phyloP scores from a whole-genome alignment of 2,888 invertebrate genomes.

The Drosophila bunnanda region DNA sequence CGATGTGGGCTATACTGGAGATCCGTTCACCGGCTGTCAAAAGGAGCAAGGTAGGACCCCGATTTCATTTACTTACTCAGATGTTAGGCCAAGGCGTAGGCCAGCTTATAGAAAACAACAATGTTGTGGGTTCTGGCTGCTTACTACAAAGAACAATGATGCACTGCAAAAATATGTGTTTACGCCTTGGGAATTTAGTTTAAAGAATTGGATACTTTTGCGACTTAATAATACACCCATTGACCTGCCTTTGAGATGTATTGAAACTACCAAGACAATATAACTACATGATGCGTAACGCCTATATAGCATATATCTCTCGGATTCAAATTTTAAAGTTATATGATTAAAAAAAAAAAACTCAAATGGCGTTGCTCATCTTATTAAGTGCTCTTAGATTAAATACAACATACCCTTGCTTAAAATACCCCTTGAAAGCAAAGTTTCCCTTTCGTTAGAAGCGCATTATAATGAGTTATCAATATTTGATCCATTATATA shows the following conservation, averaged over 20 bases:
- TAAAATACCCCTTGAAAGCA: constrained; percentile 3
- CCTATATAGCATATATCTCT: too few relatives aligned
- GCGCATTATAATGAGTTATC: constrained; percentile 67
- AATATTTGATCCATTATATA: neutral
- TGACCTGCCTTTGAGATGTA: too few relatives aligned
- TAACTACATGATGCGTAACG: too few relatives aligned
- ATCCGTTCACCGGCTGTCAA: constrained; percentile 88
- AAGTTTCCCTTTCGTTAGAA: constrained; percentile 64
- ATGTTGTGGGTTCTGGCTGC: constrained; percentile 83
- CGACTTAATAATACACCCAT: neutral
- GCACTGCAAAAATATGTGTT: constrained; percentile 45
- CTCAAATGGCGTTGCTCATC: too few relatives aligned
- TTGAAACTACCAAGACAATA: neutral
- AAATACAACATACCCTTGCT: neutral
- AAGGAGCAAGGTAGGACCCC: constrained; percentile 84
- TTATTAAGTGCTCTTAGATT: neutral
- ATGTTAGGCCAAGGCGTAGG: constrained; percentile 74
- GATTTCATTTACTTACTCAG: constrained; percentile 19
- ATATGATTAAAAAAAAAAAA: too few relatives aligned
- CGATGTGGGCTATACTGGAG: constrained; percentile 86
- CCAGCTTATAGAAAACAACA: constrained; percentile 39
- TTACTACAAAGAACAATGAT: constrained; percentile 77
- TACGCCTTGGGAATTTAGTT: constrained; percentile 61
- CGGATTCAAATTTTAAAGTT: too few relatives aligned
- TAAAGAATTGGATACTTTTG: constrained; percentile 58